Percentiles rank a stretch among this genome's conserved stretches.
Conservation (phyloP, 1,140 invertebrate species). For the Spodoptera frugiperda region DNA sequence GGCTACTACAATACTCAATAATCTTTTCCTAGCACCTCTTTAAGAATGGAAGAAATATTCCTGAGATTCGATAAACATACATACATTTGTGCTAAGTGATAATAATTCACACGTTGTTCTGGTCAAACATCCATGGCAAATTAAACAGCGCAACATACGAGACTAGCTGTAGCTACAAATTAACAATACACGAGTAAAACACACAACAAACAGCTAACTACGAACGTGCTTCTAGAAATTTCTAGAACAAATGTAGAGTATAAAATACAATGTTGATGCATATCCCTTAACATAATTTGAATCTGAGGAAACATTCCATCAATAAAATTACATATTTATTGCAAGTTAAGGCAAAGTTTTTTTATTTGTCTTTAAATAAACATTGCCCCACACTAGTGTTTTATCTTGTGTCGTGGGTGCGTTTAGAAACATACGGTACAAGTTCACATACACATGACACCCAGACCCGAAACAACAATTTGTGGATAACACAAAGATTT, state of each 20-base stretch:
- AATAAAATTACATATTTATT: too few species aligned
- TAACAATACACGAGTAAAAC: constrained; percentile 13
- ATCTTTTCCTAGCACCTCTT: too few species aligned
- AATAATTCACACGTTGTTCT: background rate
- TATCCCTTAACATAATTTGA: background rate
- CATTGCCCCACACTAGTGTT: too few species aligned
- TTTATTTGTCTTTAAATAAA: too few species aligned
- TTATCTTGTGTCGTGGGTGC: too few species aligned
- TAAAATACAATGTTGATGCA: constrained; percentile 20
- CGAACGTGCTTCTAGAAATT: constrained; percentile 22
- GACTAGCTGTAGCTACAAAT: constrained; percentile 18
- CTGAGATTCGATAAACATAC: background rate
- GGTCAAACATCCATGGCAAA: constrained; percentile 24
- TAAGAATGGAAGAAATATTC: too few species aligned
- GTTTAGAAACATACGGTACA: too few species aligned
- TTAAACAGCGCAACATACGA: constrained; percentile 15
- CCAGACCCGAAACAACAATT: too few species aligned
- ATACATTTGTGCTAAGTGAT: background rate
- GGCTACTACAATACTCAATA: too few species aligned
- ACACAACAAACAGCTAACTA: constrained; percentile 3
- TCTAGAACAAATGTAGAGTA: background rate
- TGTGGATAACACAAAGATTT: too few species aligned
- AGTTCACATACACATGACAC: too few species aligned
- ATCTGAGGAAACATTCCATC: background rate
- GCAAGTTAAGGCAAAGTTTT: too few species aligned